These are phyloP conservation scores for Alexandromys fortis DNA, from an alignment of 2,113 vertebrate genomes.

Conservation along the genomic window DNA sequence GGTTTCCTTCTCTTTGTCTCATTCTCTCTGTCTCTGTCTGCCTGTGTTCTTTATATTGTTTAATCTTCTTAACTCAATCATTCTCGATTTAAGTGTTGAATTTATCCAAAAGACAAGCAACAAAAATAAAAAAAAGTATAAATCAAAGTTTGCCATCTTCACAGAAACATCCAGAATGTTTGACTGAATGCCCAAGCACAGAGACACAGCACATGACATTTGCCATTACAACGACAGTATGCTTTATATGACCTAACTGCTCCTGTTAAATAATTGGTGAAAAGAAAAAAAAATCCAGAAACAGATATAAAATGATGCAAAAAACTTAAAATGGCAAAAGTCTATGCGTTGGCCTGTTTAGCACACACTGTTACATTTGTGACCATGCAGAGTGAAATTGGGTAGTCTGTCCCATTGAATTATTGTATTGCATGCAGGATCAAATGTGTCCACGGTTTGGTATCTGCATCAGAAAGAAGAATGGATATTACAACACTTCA, in stretches of 20 bases:
- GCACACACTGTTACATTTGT: background rate
- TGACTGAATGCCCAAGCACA: background rate
- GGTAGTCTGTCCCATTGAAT: background rate
- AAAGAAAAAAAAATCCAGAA: background rate
- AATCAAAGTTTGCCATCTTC: background rate
- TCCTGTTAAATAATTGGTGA: background rate
- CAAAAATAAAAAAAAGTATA: background rate
- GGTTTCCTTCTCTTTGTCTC: background rate
- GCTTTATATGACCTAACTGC: background rate
- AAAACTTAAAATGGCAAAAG: background rate
- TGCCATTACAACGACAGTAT: background rate
- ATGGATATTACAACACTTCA: background rate
- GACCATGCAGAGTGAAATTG: background rate
- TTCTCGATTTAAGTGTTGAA: background rate
- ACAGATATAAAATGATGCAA: background rate
- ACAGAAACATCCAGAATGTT: constrained; percentile 10
- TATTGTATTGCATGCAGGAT: background rate
- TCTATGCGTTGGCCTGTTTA: background rate
- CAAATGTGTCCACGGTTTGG: background rate
- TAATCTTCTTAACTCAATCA: background rate
- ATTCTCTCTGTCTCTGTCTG: background rate
- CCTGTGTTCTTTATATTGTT: background rate
- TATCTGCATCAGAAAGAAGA: background rate
- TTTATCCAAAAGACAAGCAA: background rate
- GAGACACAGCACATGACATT: background rate